Percentiles rank a stretch among this genome's conserved stretches.
Evolutionary conservation across 2,113 vertebrate genomes (phyloP).

Genomic region (Mastomys natalensis): DNA sequence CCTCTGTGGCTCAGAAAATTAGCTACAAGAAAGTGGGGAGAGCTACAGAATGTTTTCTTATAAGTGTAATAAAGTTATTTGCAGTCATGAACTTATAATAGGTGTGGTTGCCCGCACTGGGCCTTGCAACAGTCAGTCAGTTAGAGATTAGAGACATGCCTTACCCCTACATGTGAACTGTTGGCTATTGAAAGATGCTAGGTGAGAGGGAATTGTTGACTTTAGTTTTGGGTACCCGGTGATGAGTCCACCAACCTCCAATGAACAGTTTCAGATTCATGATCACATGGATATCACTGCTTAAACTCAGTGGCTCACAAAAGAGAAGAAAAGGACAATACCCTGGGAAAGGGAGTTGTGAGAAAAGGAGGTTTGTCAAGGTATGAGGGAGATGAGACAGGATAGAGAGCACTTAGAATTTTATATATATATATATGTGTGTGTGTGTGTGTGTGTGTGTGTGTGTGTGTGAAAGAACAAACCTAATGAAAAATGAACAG

Average conservation of each 20-base stretch:
- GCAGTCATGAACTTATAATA: not conserved
- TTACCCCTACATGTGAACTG: too few relatives aligned
- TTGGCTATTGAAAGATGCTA: not conserved
- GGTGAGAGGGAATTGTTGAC: too few relatives aligned
- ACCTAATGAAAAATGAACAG: not conserved
- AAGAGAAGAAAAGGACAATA: not conserved
- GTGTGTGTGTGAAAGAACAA: not conserved
- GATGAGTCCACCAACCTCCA: not conserved
- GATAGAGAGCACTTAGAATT: not conserved
- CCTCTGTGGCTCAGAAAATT: too few relatives aligned
- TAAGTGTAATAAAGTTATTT: not conserved
- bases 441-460: not conserved
- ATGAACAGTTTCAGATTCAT: not conserved
- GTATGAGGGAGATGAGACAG: not conserved
- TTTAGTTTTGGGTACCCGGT: not conserved
- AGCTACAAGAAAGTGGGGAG: not conserved
- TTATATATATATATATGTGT: not conserved
- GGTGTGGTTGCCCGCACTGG: not conserved
- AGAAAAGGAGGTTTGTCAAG: too few relatives aligned
- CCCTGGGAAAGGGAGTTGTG: not conserved
- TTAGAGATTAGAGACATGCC: too few relatives aligned
- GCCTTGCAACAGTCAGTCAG: not conserved
- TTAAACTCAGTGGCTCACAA: not conserved
- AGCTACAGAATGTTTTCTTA: not conserved
- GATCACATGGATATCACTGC: not conserved